A percentile compares a stretch with the other conserved stretches of the same genome.
Conservation (phyloP, 2,797 vertebrate genomes). For the Valencia hispanica region DNA sequence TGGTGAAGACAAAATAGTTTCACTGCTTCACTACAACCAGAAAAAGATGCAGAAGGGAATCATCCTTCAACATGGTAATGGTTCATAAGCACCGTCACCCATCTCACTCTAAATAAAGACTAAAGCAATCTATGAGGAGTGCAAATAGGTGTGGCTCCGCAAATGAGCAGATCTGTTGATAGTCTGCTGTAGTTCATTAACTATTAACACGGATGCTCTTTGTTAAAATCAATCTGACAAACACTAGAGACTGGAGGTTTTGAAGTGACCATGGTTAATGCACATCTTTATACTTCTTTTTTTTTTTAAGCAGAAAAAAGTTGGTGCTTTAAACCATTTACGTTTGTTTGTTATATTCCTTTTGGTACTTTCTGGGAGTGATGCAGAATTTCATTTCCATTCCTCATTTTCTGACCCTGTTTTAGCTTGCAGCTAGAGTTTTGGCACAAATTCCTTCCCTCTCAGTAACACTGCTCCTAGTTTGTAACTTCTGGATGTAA, state of each 20-base stretch:
- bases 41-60: neutral
- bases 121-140: neutral
- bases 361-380: neutral
- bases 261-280: neutral
- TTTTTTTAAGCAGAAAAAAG: neutral
- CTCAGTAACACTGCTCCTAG: neutral
- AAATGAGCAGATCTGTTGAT: constrained; percentile 4
- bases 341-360: neutral
- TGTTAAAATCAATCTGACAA: constrained; percentile 5
- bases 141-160: constrained; percentile 6
- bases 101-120: constrained; percentile 13
- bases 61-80: neutral
- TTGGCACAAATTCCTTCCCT: neutral
- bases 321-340: neutral
- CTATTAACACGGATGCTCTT: neutral
- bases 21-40: neutral
- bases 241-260: neutral
- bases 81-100: neutral
- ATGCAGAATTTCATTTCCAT: neutral
- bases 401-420: neutral
- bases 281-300: neutral
- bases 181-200: constrained; percentile 3
- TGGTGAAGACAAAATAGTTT: neutral
- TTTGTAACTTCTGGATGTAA: neutral
- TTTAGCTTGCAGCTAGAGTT: neutral